Percentiles rank a stretch among this genome's conserved stretches.
These are phyloP conservation scores for Hydra vulgaris DNA, from an alignment of 30 jellyfish, hydroid and myxozoan species.

Conservation along the genomic window DNA sequence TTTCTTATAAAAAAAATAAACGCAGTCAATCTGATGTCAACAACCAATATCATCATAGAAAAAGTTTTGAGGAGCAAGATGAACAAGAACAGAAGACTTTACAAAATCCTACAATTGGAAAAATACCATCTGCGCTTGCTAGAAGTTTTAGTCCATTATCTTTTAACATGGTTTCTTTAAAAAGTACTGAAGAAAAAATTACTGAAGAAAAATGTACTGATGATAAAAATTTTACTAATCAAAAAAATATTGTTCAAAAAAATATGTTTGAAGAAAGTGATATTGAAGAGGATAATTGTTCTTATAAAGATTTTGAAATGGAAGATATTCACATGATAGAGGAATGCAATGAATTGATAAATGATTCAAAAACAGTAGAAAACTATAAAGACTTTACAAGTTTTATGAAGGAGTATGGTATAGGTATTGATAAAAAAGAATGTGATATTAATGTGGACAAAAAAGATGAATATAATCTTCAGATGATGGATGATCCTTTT, in stretches of 20 bases:
- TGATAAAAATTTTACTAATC: not conserved
- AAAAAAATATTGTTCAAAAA: not conserved
- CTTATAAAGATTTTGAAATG: not conserved
- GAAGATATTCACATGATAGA: too few relatives aligned
- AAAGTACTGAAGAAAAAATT: not conserved
- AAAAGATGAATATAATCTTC: not conserved
- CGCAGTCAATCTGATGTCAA: not conserved
- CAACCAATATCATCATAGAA: not conserved
- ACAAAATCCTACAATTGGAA: slow-evolving; percentile 20
- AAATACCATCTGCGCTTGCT: not conserved
- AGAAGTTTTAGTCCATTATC: not conserved
- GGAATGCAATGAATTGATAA: not conserved
- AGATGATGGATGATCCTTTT: not conserved
- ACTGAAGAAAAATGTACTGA: not conserved
- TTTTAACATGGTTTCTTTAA: not conserved
- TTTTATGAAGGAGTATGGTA: not conserved
- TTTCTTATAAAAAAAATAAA: not conserved
- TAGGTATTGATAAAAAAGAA: not conserved
- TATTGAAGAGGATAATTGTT: not conserved
- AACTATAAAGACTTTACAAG: not conserved
- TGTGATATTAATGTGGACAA: not conserved
- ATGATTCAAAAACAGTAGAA: not conserved
- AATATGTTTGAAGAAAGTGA: not conserved
- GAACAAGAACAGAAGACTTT: not conserved
- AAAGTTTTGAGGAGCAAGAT: not conserved